These are phyloP conservation scores for Drosophila dives DNA, from an alignment of 2,888 invertebrate species.

Conservation along the genomic window DNA sequence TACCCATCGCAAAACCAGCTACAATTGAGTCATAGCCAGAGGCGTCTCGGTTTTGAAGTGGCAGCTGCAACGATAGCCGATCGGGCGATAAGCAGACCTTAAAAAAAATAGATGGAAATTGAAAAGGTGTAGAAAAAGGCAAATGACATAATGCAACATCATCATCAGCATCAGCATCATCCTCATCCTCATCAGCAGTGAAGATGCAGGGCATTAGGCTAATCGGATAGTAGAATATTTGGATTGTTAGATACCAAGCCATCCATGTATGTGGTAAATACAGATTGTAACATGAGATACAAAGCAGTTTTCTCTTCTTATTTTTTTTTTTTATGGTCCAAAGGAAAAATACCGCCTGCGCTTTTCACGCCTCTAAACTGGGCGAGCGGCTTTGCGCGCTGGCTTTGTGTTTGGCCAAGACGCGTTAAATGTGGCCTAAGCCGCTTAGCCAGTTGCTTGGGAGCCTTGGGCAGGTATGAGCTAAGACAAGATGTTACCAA, in stretches of 20 bases:
- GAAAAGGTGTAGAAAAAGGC: conserved; percentile 66
- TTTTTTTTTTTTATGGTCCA: conserved; percentile 21
- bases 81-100: conserved; percentile 47
- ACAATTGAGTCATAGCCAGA: conserved; percentile 47
- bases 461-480: conserved; percentile 34
- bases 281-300: conserved; percentile 29
- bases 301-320: neutral
- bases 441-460: conserved; percentile 63
- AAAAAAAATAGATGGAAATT: conserved; percentile 1
- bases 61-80: conserved; percentile 66
- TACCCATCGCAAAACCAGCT: conserved; percentile 7
- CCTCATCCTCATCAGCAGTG: conserved; percentile 39
- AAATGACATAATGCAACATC: conserved; percentile 80
- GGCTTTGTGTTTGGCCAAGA: conserved; percentile 64
- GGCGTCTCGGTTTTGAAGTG: neutral
- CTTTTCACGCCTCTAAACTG: conserved; percentile 72
- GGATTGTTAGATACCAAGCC: conserved; percentile 35
- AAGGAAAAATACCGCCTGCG: conserved; percentile 67
- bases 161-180: conserved; percentile 28
- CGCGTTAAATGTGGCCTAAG: conserved; percentile 81
- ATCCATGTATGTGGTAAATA: conserved; percentile 3
- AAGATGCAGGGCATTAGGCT: conserved; percentile 68
- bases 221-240: conserved; percentile 69
- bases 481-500: conserved; percentile 48
- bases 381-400: conserved; percentile 34